Evolutionary conservation across 2,113 vertebrate genomes (phyloP).

Genomic region (Cynoglossus semilaevis): DNA sequence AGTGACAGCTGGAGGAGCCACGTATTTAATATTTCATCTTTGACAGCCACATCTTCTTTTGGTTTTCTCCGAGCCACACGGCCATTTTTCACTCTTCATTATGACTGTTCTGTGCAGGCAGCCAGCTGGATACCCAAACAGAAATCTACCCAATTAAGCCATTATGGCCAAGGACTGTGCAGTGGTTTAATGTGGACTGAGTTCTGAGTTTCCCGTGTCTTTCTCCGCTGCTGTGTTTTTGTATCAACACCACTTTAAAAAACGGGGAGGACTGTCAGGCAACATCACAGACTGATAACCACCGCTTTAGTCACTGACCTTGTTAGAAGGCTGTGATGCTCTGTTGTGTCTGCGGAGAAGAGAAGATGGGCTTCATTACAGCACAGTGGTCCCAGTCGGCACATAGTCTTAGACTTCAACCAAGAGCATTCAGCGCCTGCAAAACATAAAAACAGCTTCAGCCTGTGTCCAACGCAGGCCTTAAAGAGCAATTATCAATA

Average conservation of each 20-base stretch:
- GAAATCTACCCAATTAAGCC: constrained; percentile 50
- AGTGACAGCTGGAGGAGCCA: constrained; percentile 65
- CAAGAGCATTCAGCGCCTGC: constrained; percentile 49
- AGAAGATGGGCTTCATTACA: constrained; percentile 39
- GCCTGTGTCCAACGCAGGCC: constrained; percentile 47
- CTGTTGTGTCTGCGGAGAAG: constrained; percentile 21
- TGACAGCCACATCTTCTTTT: constrained; percentile 39
- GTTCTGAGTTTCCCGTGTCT: neutral
- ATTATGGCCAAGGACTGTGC: constrained; percentile 30
- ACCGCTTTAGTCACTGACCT: constrained; percentile 35
- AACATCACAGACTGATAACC: constrained; percentile 28
- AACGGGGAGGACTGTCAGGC: constrained; percentile 4
- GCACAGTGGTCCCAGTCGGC: constrained; percentile 45
- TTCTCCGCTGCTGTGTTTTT: constrained; percentile 6
- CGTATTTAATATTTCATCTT: constrained; percentile 68
- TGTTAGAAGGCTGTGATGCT: constrained; percentile 35
- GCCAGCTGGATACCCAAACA: constrained; percentile 50
- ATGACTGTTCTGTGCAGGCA: constrained; percentile 37
- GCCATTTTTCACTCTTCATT: constrained; percentile 60
- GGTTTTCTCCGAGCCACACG: constrained; percentile 27
- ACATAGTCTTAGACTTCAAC: constrained; percentile 58
- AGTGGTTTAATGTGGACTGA: constrained; percentile 23
- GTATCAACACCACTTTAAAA: constrained; percentile 22
- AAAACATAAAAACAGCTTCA: constrained; percentile 63
- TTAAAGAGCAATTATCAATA: constrained; percentile 71